A percentile compares a stretch with the other conserved stretches of the same genome.
Evolutionary conservation across 2,797 vertebrate genomes (phyloP).

Genomic region (Rhinophrynus dorsalis): DNA sequence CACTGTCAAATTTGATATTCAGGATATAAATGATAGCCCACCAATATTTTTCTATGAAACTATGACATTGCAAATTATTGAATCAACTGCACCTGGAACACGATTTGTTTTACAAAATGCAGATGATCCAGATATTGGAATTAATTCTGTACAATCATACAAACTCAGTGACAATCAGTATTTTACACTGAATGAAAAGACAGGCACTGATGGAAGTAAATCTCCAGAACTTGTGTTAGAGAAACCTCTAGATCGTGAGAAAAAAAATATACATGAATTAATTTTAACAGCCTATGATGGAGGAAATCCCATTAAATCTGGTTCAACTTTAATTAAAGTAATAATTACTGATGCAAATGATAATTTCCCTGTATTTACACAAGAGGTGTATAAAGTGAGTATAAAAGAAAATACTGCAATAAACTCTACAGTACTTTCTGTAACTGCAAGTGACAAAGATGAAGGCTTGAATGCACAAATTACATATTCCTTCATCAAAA

Average conservation of each 20-base stretch:
- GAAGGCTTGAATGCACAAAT: constrained; percentile 56
- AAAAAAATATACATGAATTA: constrained; percentile 51
- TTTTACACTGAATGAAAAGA: constrained; percentile 66
- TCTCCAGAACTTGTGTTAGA: constrained; percentile 53
- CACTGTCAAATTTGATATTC: constrained; percentile 57
- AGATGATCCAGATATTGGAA: constrained; percentile 65
- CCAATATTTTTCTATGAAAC: constrained; percentile 53
- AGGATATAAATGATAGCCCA: constrained; percentile 61
- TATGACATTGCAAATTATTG: constrained; percentile 62
- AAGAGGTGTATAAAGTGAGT: no score
- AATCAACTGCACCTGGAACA: constrained; percentile 59
- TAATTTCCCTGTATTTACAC: no score
- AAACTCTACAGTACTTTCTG: constrained; percentile 71
- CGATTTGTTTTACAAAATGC: constrained; percentile 72
- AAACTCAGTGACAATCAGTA: constrained; percentile 67
- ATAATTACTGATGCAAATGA: constrained; percentile 70
- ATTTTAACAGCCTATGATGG: constrained; percentile 64
- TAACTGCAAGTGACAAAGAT: no score
- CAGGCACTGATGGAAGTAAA: constrained; percentile 60
- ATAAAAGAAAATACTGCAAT: no score
- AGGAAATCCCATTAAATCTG: constrained; percentile 63
- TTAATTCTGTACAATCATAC: constrained; percentile 66
- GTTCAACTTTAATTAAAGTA: constrained; percentile 58
- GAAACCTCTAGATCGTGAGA: constrained; percentile 60
- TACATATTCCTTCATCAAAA: constrained; percentile 54